phyloP scores from a whole-genome alignment of 37 sponge, comb jelly and placozoan species.

The Haliclona indistincta region DNA sequence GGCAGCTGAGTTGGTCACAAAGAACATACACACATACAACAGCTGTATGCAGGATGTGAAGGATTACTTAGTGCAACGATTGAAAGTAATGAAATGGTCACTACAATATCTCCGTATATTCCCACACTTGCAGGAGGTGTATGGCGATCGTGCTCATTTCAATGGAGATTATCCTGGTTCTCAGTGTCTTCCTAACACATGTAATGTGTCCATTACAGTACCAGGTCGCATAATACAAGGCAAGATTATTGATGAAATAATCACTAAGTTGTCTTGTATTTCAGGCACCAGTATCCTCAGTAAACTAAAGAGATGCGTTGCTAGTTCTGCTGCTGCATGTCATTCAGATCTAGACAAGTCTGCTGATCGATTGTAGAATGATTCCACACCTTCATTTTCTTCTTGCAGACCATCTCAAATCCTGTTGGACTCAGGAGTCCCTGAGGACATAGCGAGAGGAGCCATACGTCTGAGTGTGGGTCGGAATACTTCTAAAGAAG shows the following conservation, averaged over 20 bases:
- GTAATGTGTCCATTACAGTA: slow-evolving; percentile 72
- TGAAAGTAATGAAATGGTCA: slow-evolving; percentile 34
- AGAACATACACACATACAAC: slow-evolving; percentile 39
- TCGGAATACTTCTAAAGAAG: slow-evolving; percentile 51
- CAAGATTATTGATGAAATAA: background rate
- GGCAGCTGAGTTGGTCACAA: slow-evolving; percentile 66
- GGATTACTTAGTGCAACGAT: slow-evolving; percentile 60
- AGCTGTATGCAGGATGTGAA: slow-evolving; percentile 50
- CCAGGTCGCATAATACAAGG: slow-evolving; percentile 25
- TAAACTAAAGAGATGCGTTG: slow-evolving; percentile 24
- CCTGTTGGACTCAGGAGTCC: slow-evolving; percentile 55
- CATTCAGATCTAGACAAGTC: slow-evolving; percentile 21
- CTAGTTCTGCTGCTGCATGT: slow-evolving; percentile 63
- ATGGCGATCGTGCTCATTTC: slow-evolving; percentile 40
- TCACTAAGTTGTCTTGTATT: background rate
- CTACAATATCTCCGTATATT: background rate
- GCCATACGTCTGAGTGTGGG: slow-evolving; percentile 69
- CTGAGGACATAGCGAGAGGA: slow-evolving; percentile 48
- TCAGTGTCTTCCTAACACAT: slow-evolving; percentile 73
- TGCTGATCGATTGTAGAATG: background rate
- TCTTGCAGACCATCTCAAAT: slow-evolving; percentile 34
- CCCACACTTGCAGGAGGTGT: slow-evolving; percentile 20
- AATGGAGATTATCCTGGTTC: slow-evolving; percentile 33
- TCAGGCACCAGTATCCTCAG: slow-evolving; percentile 32
- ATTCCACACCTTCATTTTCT: background rate